Evolutionary conservation across 1,140 invertebrate species (phyloP), one percentile per base, ranked within the genome.

Genomic region (Yoshiicerus persimilis): DNA sequence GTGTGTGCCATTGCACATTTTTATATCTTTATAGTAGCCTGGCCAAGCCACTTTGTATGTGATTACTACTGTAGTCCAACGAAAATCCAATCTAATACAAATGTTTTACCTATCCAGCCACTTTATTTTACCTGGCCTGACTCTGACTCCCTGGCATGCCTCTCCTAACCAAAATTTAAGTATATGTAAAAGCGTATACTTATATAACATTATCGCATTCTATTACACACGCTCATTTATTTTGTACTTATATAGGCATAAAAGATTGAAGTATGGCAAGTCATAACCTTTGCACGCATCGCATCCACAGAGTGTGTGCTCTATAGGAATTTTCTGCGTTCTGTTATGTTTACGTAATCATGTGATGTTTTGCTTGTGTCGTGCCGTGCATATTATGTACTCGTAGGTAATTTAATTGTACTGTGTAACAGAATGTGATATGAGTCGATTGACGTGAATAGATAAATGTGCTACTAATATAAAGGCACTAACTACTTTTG

Each of bases 1-100:
- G 64, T 87, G 75, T 36, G 75, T 36, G 75, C 75, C 75, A 80
- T 80, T 80, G 75, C 32, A 80, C 75, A 80, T 80, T 80, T 80
- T 80, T 80, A 80, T 80, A 36, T 80, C 27, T 32, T 10, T 16
- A n/a, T 3, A 70, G 75, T 32, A 20, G 32, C 34, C 75, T 36
- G 47, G 47, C 25, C 38, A 32, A 27, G 39, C 16, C 23, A 36
- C 23, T 86, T 70, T 10, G 36, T 47, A n/a, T n/a, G 8, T 56
- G 47, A 56, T 56, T 56, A 16, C 47, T 56, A 16, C 47, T 56
- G 13, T 34, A 80, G 11, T 80, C 34, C 34, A 4, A 13, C 70
- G 32, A 36, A 80, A 80, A 80, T 38, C 34, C 32, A 38, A 34
- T 38, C 32, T 80, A 80, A 30, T 80, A 32, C 47, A 80, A 36